Base-by-base conservation (phyloP, 2,113 vertebrate species). In the Ranitomeya variabilis region DNA sequence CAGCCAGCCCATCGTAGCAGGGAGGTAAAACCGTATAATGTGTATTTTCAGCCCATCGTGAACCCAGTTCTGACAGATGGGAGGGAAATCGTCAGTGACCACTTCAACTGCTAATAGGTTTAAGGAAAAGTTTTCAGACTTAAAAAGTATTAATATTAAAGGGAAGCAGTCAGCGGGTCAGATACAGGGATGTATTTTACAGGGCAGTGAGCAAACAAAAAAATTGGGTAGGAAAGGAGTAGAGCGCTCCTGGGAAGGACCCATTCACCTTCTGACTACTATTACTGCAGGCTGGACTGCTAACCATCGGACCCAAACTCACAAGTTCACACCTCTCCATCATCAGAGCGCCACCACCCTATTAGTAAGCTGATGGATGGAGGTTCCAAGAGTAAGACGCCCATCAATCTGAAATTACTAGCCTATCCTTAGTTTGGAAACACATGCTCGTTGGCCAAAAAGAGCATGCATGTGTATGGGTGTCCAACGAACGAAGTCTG, bases 21-120 rank as follows among this genome's bases (percentile, higher is more conserved):
- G 59, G 57, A 81, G 62, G 62, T 81, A 62, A 83, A 69, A n/a
- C 21, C 54, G 62, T 64, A 64, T 45, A 83, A 66, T 62, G 31
- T 62, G 37, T 37, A 19, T 55, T 23, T 26, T 80, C 78, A 14
- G 51, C 8, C 16, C 37, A 83, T 83, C 6, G 54, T 83, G 18
- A 69, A 51, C 45, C 9, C 37, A 12, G 80, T 31, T 51, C 57
- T 83, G 81, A 83, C 81, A 83, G 19, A 21, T 83, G 64, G 45
- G 51, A 69, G 21, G 45, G 45, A 67, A 52, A 13, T 52, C 11
- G 2, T 66, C 37, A n/a, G 52, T 52, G 60, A 52, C 60, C 80
- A 23, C 77, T 62, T 12, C 37, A 64, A 21, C 13, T 19, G 18
- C 3, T 66, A 52, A 83, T 67, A 10, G 21, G n/a, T 60, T 59